Evolutionary conservation across 2,888 invertebrate genomes (phyloP), one percentile per base, ranked within the genome.

Genomic region (Noctua pronuba): DNA sequence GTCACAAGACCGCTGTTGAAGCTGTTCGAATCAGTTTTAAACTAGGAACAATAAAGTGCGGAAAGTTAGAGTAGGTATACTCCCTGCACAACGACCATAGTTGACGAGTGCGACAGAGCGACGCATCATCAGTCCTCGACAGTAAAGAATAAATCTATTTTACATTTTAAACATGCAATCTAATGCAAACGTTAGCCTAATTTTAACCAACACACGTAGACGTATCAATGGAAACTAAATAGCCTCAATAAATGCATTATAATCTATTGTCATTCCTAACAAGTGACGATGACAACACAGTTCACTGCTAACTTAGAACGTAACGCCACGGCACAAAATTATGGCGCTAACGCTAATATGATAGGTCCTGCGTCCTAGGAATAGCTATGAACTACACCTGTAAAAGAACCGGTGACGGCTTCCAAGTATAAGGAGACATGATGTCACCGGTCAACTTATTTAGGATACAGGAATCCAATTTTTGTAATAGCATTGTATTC

Each of bases 261-360:
- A 82, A 69, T 82, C 72, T 73, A 83, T 82, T 82, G 77, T 68
- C 66, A 75, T 79, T 79, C 82, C 77, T 62, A 72, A 83, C 44
- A 72, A 82, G 75, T 77, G 75, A 64, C 81, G 71, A 76, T 77
- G 76, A 71, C 66, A 75, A 72, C 78, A 68, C 21, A 24, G 62
- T 80, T 79, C 73, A 38, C 64, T 77, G 11, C 64, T 67, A 44
- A 82, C 44, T 82, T 46, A 64, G 58, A 49, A 77, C 35, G 13
- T 64, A 64, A 60, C 68, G 73, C 65, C 73, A 73, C 52, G 49
- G 55, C 44, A 64, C 35, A 62, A 79, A 75, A 73, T 66, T 73
- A 80, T 73, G 77, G 71, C 35, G 44, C 72, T 60, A 79, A 35
- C 8, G 35, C 44, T 55, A 46, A 13, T 78, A 49, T 35, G 28